These are phyloP conservation scores for Oophaga pumilio DNA, from an alignment of 2,113 vertebrate genomes.

Conservation along the genomic window DNA sequence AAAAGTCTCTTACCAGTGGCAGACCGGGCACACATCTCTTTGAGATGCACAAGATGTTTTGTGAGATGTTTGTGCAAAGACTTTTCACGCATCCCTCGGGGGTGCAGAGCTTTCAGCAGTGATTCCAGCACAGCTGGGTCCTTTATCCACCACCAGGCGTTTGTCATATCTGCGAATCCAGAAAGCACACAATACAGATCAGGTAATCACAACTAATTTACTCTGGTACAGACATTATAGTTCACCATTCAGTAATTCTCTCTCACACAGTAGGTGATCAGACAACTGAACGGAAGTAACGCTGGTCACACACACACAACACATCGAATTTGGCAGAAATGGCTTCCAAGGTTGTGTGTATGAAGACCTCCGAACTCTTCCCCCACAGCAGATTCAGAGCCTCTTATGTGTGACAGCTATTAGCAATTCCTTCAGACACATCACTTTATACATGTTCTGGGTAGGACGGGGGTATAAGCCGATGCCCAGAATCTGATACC, in stretches of 20 bases:
- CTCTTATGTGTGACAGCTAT: too few relatives aligned
- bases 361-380: too few relatives aligned
- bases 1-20: constrained; percentile 74
- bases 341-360: too few relatives aligned
- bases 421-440: too few relatives aligned
- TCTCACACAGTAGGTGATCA: background rate
- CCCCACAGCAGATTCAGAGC: too few relatives aligned
- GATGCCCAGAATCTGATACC: too few relatives aligned
- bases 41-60: constrained; percentile 90
- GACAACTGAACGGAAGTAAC: too few relatives aligned
- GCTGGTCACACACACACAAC: too few relatives aligned
- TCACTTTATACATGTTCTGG: too few relatives aligned
- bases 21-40: constrained; percentile 80
- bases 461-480: too few relatives aligned
- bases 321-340: too few relatives aligned
- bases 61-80: constrained; percentile 90
- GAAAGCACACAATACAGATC: background rate
- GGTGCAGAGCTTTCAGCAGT: constrained; percentile 83
- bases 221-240: background rate
- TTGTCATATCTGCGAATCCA: constrained; percentile 20
- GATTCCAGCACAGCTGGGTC: constrained; percentile 81
- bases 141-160: constrained; percentile 91
- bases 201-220: background rate
- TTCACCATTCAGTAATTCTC: background rate
- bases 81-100: constrained; percentile 87